A percentile compares a stretch with the other conserved stretches of the same genome.
phyloP scores from a whole-genome alignment of 2,113 vertebrate species.

The Cygnus atratus region DNA sequence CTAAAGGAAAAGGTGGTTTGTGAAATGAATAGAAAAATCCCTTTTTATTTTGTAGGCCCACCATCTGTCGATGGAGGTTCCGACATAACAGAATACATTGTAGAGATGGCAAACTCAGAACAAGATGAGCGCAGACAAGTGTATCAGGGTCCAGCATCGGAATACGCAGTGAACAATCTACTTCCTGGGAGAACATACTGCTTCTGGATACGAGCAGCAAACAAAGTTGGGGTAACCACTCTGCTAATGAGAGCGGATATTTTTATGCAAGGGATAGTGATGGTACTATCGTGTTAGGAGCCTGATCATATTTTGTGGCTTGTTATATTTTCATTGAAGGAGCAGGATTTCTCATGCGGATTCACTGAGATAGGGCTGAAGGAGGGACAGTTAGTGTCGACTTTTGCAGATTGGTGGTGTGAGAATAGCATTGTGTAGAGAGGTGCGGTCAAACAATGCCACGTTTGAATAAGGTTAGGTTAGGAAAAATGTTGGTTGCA shows the following conservation, averaged over 20 bases:
- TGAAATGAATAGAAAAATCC: neutral
- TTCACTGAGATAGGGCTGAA: neutral
- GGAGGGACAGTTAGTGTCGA: neutral
- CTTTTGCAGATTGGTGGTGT: neutral
- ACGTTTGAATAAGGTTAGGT: neutral
- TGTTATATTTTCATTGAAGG: neutral
- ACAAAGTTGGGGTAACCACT: constrained; percentile 69
- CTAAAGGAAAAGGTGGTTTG: neutral
- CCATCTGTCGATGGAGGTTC: constrained; percentile 69
- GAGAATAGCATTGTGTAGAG: neutral
- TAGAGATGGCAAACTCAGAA: constrained; percentile 69
- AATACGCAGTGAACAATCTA: constrained; percentile 65
- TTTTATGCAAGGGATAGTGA: too few relatives aligned
- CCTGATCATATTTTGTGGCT: neutral
- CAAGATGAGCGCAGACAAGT: constrained; percentile 49
- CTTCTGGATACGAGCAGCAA: constrained; percentile 78
- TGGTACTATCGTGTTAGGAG: fast-evolving
- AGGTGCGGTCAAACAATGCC: neutral
- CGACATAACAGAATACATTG: constrained; percentile 51
- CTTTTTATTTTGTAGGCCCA: constrained; percentile 56
- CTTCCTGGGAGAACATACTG: constrained; percentile 72
- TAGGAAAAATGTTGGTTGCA: neutral
- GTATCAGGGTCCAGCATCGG: constrained; percentile 66
- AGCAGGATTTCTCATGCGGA: neutral
- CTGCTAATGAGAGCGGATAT: fast-evolving